Conservation (phyloP, 2,797 vertebrate species). For the Bucorvus abyssinicus region DNA sequence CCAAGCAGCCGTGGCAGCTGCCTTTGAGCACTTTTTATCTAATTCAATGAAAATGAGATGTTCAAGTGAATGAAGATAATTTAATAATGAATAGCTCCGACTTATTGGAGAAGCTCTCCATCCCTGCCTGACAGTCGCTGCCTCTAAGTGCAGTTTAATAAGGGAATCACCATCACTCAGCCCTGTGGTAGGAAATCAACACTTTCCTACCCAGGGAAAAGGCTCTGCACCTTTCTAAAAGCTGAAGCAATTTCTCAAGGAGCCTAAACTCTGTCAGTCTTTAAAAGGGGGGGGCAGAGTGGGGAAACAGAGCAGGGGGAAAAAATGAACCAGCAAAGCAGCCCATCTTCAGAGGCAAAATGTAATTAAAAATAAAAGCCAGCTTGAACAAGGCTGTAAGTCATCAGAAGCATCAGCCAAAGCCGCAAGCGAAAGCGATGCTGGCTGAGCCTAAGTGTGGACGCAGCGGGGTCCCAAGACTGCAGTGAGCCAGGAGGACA, state of each 20-base stretch:
- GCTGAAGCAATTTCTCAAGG: conserved; percentile 25
- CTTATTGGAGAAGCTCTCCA: conserved; percentile 67
- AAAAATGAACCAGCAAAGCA: neutral
- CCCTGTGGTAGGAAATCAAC: conserved; percentile 51
- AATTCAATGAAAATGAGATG: conserved; percentile 63
- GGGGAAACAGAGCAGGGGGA: no score
- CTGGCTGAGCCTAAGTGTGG: neutral
- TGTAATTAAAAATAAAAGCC: conserved; percentile 57
- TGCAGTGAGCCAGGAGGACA: neutral
- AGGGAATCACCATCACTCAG: conserved; percentile 52
- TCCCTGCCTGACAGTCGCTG: conserved; percentile 61
- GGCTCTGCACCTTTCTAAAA: conserved; percentile 13
- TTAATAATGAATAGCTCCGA: conserved; percentile 73
- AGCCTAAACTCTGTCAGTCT: neutral
- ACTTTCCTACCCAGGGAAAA: neutral
- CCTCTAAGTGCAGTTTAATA: conserved; percentile 74
- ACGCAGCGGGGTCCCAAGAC: neutral
- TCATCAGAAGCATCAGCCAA: neutral
- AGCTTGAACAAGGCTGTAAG: conserved; percentile 15
- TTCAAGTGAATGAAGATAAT: conserved; percentile 65
- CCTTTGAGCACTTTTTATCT: conserved; percentile 45
- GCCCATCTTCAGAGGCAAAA: conserved; percentile 12
- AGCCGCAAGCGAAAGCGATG: neutral
- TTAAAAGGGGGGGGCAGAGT: neutral
- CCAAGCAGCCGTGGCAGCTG: neutral